phyloP scores from a whole-genome alignment of 2,797 vertebrate species.

The Nyctalus aviator region DNA sequence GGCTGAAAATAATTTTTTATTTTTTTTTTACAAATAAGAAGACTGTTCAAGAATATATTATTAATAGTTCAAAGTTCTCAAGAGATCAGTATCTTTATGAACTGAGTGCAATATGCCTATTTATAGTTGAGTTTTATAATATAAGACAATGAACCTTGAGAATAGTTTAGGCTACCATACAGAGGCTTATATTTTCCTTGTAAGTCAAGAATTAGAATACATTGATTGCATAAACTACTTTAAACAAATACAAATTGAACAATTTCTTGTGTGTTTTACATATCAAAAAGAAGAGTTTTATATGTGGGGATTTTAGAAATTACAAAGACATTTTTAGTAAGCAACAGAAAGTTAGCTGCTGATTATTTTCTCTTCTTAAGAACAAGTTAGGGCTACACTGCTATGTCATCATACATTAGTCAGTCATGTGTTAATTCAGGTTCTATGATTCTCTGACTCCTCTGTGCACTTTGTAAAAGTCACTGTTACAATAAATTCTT shows the following conservation, averaged over 20 bases:
- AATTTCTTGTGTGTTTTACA: neutral
- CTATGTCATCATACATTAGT: neutral
- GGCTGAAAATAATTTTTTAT: neutral
- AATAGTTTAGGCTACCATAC: conserved; percentile 29
- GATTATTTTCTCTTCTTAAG: neutral
- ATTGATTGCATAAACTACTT: conserved; percentile 28
- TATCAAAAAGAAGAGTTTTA: neutral
- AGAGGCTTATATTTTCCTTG: neutral
- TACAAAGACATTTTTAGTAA: conserved; percentile 16
- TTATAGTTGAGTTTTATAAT: conserved; percentile 24
- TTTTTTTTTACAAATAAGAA: conserved; percentile 11
- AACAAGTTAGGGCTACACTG: neutral
- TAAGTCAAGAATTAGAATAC: conserved; percentile 12
- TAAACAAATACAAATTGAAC: conserved; percentile 10
- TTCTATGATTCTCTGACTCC: neutral
- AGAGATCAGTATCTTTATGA: neutral
- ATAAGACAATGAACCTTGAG: neutral
- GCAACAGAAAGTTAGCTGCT: neutral
- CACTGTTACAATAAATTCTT: neutral
- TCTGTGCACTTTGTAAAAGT: neutral
- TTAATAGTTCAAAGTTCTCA: neutral
- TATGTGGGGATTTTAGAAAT: conserved; percentile 38
- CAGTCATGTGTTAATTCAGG: neutral
- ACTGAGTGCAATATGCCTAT: neutral
- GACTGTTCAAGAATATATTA: neutral